Percentiles rank a stretch among this genome's conserved stretches.
Evolutionary conservation across 2,888 invertebrate species (phyloP).

Genomic region (Macrosiphum euphorbiae): DNA sequence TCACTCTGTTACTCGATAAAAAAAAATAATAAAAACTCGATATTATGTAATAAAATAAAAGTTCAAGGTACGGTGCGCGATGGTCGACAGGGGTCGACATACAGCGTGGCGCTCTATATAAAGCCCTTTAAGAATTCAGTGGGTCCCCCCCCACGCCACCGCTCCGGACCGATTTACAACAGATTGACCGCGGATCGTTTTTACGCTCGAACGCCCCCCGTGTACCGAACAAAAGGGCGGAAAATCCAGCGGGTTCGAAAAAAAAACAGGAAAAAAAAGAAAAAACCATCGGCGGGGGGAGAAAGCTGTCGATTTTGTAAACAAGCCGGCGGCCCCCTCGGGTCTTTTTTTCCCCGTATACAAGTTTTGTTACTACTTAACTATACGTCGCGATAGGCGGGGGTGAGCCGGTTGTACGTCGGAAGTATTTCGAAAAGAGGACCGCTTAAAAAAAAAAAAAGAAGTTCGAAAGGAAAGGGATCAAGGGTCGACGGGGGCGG

Average conservation of each 20-base stretch:
- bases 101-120: constrained; percentile 5
- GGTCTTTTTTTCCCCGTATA: constrained; percentile 42
- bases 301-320: constrained; percentile 65
- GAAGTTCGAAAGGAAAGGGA: constrained; percentile 62
- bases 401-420: constrained; percentile 20
- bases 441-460: constrained; percentile 57
- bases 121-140: constrained; percentile 57
- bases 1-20: background rate
- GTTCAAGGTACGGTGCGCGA: background rate
- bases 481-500: constrained; percentile 53
- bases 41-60: constrained; percentile 29
- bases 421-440: constrained; percentile 54
- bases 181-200: constrained; percentile 65
- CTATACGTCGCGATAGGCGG: constrained; percentile 15
- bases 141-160: background rate
- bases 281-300: constrained; percentile 47
- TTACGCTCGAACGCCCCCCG: constrained; percentile 55
- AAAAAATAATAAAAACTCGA: background rate
- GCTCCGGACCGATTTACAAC: constrained; percentile 60
- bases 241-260: constrained; percentile 43
- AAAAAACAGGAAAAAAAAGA: background rate
- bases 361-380: constrained; percentile 62
- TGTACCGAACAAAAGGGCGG: constrained; percentile 59
- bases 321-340: constrained; percentile 59
- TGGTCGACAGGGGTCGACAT: background rate